Conservation (phyloP, 2,888 invertebrate species). For the Cephus sareptanus region DNA sequence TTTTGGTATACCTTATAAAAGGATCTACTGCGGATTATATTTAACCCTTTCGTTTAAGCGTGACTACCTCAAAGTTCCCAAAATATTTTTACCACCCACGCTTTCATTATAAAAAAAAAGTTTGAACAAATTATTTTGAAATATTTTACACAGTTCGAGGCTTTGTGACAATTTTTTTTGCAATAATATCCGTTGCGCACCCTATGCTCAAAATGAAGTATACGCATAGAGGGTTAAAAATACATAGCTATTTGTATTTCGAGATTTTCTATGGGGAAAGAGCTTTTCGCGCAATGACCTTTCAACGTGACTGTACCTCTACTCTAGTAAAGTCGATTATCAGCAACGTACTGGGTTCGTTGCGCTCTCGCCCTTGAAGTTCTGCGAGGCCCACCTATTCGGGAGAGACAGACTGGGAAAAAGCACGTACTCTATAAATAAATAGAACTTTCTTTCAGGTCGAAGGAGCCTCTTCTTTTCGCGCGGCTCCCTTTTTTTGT, state of each 20-base stretch:
- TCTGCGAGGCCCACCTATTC: background rate
- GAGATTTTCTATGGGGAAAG: background rate
- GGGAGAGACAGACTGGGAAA: background rate
- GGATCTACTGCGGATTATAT: background rate
- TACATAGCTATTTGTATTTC: background rate
- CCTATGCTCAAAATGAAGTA: no score
- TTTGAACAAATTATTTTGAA: background rate
- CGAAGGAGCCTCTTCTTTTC: background rate
- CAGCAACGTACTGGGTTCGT: background rate
- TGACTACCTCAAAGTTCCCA: background rate
- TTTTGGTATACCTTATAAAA: background rate
- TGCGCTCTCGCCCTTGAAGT: background rate
- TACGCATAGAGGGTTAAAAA: no score
- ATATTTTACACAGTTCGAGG: background rate
- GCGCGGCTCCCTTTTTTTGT: background rate
- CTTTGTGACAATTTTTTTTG: background rate
- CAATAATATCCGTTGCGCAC: background rate
- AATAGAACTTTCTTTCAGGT: background rate
- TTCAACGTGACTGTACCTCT: background rate
- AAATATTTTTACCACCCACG: background rate
- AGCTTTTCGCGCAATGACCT: background rate
- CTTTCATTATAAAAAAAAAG: background rate
- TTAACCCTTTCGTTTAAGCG: background rate
- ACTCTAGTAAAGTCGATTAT: background rate
- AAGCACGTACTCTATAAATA: background rate